Conservation (phyloP, 1,140 invertebrate species). For the Heterodera schachtii region DNA sequence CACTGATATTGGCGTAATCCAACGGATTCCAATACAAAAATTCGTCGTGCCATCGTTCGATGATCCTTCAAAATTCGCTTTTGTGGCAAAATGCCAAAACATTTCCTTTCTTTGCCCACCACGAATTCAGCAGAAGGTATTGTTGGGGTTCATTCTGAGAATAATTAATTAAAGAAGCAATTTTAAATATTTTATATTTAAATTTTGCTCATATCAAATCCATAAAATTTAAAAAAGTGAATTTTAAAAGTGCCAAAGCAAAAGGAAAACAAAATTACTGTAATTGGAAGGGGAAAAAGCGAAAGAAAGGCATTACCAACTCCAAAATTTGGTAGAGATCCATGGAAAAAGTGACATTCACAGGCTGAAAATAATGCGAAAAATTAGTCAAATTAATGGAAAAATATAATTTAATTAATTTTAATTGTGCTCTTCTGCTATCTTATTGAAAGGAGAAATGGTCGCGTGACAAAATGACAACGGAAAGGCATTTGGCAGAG, state of each 20-base stretch:
- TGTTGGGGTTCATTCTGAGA: constrained; percentile 64
- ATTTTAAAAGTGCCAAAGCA: too few relatives aligned
- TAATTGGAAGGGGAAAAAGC: too few relatives aligned
- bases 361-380: constrained; percentile 33
- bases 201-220: too few relatives aligned
- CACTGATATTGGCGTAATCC: constrained; percentile 61
- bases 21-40: constrained; percentile 61
- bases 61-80: constrained; percentile 20
- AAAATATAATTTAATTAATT: not conserved
- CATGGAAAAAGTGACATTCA: constrained; percentile 64
- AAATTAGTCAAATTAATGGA: not conserved
- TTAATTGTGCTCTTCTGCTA: not conserved
- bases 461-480: not conserved
- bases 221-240: too few relatives aligned
- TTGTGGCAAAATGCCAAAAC: constrained; percentile 45
- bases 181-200: too few relatives aligned
- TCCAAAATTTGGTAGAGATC: constrained; percentile 65
- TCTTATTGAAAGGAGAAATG: not conserved
- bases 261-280: too few relatives aligned
- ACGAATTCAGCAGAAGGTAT: constrained; percentile 62
- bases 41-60: constrained; percentile 64
- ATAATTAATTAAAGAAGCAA: constrained; percentile 26
- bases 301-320: constrained; percentile 39
- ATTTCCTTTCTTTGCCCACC: constrained; percentile 38
- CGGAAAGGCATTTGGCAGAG: not conserved